Conservation (phyloP, 2,888 invertebrate genomes). For the Ectemnius lituratus region DNA sequence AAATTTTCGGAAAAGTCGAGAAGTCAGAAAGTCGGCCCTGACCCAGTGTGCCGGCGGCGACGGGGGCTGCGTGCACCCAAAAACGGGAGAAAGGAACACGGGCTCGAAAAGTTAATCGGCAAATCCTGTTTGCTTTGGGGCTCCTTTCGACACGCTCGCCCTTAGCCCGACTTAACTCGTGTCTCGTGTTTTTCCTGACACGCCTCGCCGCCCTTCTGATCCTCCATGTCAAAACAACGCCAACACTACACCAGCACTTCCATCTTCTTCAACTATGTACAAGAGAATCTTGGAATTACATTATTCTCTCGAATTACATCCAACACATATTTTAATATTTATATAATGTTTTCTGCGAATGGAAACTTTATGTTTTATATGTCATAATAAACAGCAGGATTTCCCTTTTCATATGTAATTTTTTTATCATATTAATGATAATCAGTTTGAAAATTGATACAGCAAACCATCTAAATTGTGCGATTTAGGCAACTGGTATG, state of each 20-base stretch:
- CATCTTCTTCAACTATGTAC: too few species aligned
- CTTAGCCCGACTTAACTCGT: slow-evolving; percentile 34
- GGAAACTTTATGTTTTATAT: too few species aligned
- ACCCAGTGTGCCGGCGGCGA: slow-evolving; percentile 48
- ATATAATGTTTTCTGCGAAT: too few species aligned
- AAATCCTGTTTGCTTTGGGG: slow-evolving; percentile 66
- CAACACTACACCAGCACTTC: neutral
- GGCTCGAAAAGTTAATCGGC: slow-evolving; percentile 58
- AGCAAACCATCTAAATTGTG: too few species aligned
- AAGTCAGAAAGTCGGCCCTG: slow-evolving; percentile 58
- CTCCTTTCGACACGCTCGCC: slow-evolving; percentile 47
- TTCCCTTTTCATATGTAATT: too few species aligned
- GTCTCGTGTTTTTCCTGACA: slow-evolving; percentile 54
- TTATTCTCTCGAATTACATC: too few species aligned
- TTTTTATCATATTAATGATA: too few species aligned
- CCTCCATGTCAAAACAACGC: slow-evolving; percentile 61
- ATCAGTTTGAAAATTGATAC: too few species aligned
- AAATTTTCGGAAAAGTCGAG: slow-evolving; percentile 25
- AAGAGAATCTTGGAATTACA: too few species aligned
- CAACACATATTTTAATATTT: too few species aligned
- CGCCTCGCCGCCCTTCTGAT: slow-evolving; percentile 54
- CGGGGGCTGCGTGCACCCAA: neutral
- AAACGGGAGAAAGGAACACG: slow-evolving; percentile 23
- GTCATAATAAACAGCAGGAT: too few species aligned
- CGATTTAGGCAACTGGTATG: too few species aligned